Conservation (phyloP, 2,888 invertebrate genomes). For the Meteorus cinctellus region DNA sequence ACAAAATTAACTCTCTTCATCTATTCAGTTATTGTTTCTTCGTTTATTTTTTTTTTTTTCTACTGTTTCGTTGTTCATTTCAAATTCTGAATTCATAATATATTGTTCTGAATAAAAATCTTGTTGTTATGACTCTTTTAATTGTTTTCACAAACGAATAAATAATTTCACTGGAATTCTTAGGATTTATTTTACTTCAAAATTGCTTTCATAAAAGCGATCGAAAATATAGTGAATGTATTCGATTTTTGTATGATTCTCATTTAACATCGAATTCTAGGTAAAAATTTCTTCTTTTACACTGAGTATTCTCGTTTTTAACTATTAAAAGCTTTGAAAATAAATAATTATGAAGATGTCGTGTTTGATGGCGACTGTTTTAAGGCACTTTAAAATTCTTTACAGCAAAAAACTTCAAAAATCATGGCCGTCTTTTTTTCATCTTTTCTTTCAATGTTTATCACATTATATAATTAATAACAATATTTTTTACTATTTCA, state of each 20-base stretch:
- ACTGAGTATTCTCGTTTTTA: conserved; percentile 6
- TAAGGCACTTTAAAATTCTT: background rate
- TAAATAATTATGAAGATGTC: conserved; percentile 4
- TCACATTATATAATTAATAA: conserved; percentile 4
- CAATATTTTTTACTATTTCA: background rate
- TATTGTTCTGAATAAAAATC: background rate
- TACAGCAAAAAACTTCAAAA: conserved; percentile 22
- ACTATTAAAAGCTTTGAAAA: background rate
- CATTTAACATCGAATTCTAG: background rate
- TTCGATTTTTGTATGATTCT: background rate
- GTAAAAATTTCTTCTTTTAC: background rate
- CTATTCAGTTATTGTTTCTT: conserved; percentile 19
- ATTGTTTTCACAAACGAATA: background rate
- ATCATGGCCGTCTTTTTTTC: conserved; percentile 18
- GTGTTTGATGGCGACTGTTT: background rate
- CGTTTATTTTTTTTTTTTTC: conserved; percentile 14
- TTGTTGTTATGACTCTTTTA: conserved; percentile 16
- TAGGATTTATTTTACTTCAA: background rate
- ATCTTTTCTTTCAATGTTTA: background rate
- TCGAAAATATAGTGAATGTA: background rate
- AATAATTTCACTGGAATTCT: background rate
- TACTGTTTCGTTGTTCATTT: conserved; percentile 1
- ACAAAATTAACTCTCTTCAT: conserved; percentile 54
- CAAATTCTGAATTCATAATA: background rate
- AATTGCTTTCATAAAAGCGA: background rate